Conservation (phyloP, 2,113 vertebrate species). For the Coptodon rendalli region DNA sequence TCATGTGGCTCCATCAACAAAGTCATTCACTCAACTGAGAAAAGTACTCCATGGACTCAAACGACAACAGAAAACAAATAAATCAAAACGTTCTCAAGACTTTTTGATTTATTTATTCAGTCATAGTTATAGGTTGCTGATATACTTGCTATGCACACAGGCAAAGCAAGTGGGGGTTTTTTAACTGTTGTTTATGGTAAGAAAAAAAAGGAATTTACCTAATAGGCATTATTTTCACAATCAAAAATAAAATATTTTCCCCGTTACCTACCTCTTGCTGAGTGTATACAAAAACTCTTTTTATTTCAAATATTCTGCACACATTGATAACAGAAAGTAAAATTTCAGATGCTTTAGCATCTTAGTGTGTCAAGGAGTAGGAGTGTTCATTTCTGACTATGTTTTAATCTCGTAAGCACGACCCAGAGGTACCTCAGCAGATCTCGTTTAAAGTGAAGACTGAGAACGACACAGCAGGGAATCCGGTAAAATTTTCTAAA, state of each 20-base stretch:
- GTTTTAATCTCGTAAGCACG: neutral
- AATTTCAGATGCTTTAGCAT: neutral
- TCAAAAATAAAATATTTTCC: neutral
- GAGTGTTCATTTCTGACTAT: neutral
- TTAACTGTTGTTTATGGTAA: neutral
- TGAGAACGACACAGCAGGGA: neutral
- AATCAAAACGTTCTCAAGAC: neutral
- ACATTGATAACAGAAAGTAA: neutral
- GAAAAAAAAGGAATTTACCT: accelerated
- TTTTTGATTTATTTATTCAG: neutral
- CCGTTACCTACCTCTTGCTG: neutral
- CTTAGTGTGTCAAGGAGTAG: neutral
- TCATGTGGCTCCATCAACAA: neutral
- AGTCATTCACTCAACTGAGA: neutral
- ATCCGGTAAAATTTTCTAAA: accelerated
- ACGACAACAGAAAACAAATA: neutral
- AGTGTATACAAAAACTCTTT: neutral
- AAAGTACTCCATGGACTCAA: neutral
- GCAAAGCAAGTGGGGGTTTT: neutral
- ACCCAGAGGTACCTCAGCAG: neutral
- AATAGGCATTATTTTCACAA: neutral
- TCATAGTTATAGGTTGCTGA: neutral
- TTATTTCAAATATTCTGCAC: neutral
- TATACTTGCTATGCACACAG: neutral
- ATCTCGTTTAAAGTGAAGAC: neutral